A percentile compares a stretch with the other conserved stretches of the same genome.
Conservation (phyloP, 1,140 invertebrate genomes). For the Zophobas morio region DNA sequence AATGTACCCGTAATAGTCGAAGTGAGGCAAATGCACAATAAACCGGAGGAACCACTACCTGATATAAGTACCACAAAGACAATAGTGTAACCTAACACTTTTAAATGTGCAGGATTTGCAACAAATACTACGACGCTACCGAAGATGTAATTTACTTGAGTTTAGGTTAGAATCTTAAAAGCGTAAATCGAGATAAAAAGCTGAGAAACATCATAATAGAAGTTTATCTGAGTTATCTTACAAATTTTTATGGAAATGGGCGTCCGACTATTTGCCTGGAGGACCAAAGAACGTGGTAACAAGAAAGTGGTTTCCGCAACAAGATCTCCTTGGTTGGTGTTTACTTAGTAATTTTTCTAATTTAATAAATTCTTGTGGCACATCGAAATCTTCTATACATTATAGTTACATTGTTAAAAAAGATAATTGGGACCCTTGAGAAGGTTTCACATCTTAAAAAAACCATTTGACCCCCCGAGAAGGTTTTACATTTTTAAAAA, state of each 20-base stretch:
- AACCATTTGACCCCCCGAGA: too few relatives aligned
- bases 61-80: neutral
- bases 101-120: slow-evolving; percentile 65
- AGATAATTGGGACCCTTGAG: too few relatives aligned
- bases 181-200: slow-evolving; percentile 64
- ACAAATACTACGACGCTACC: slow-evolving; percentile 62
- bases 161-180: slow-evolving; percentile 69
- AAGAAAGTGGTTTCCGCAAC: slow-evolving; percentile 80
- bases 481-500: too few relatives aligned
- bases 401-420: too few relatives aligned
- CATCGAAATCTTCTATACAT: slow-evolving; percentile 66
- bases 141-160: slow-evolving; percentile 71
- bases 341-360: too few relatives aligned
- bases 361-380: slow-evolving; percentile 59
- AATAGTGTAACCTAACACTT: neutral
- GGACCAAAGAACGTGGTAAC: slow-evolving; percentile 75
- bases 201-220: slow-evolving; percentile 65
- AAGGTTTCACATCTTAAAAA: too few relatives aligned
- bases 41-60: too few relatives aligned
- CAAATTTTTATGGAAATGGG: slow-evolving; percentile 71
- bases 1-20: too few relatives aligned
- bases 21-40: slow-evolving; percentile 54
- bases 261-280: slow-evolving; percentile 69
- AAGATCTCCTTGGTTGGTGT: slow-evolving; percentile 74
- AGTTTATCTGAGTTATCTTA: slow-evolving; percentile 69